These are phyloP conservation scores for Hemicentrotus pulcherrimus DNA, from an alignment of 35 echinoderm and acorn worm genomes.

Conservation along the genomic window DNA sequence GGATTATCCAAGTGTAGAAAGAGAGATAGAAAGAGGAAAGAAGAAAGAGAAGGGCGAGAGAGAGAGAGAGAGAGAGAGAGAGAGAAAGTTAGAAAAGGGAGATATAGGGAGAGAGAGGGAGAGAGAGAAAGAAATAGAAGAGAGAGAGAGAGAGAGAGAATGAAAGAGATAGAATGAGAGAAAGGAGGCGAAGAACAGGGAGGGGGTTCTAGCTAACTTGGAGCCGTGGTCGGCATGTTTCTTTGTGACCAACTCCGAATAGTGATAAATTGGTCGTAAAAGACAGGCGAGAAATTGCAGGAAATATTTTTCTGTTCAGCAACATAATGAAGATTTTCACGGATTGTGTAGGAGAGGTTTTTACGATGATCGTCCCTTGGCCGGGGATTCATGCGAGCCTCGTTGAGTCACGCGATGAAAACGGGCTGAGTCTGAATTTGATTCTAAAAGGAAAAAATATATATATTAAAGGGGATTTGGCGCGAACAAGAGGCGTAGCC, in stretches of 20 bases:
- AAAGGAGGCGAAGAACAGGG: neutral
- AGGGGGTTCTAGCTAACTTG: neutral
- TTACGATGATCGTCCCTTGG: neutral
- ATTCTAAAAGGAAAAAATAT: neutral
- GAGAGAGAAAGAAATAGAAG: neutral
- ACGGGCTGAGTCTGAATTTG: neutral
- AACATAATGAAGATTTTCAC: constrained; percentile 19
- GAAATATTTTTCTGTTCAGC: constrained; percentile 8
- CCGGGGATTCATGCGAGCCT: neutral
- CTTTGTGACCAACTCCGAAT: constrained; percentile 5
- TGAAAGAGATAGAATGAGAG: neutral
- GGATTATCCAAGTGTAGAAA: too few relatives aligned
- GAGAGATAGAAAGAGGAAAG: too few relatives aligned
- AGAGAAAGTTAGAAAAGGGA: neutral
- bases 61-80: too few relatives aligned
- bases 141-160: neutral
- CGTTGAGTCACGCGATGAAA: constrained; percentile 9
- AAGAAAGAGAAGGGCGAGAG: too few relatives aligned
- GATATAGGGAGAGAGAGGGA: neutral
- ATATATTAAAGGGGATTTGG: neutral
- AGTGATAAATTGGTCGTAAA: constrained; percentile 39
- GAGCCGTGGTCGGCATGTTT: neutral
- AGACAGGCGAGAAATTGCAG: constrained; percentile 24
- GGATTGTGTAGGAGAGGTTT: neutral
- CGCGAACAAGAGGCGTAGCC: neutral